Conservation (phyloP, 1,140 invertebrate species). For the Caenorhabditis inopinata region DNA sequence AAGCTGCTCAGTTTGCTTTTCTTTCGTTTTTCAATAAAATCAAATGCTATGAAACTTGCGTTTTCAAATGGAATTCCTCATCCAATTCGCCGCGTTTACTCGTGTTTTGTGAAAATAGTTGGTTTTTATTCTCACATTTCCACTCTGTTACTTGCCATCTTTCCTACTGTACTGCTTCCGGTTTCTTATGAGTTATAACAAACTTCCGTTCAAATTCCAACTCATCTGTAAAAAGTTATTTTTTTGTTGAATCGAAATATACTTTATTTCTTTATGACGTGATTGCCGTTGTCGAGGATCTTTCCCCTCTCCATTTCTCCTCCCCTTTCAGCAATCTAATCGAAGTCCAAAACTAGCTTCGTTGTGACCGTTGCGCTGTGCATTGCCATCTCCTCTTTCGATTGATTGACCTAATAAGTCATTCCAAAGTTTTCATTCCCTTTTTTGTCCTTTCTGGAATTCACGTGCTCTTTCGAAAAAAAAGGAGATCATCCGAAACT, state of each 20-base stretch:
- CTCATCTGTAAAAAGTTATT: slow-evolving; percentile 1
- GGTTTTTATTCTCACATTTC: too few relatives aligned
- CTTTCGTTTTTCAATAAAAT: too few relatives aligned
- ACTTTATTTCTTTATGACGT: not conserved
- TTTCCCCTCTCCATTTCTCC: not conserved
- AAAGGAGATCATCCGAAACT: not conserved
- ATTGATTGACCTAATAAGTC: slow-evolving; percentile 21
- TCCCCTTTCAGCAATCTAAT: not conserved
- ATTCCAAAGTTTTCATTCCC: not conserved
- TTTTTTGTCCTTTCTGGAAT: not conserved
- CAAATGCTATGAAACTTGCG: too few relatives aligned
- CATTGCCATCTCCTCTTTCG: not conserved
- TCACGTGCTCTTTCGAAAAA: not conserved
- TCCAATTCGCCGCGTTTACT: too few relatives aligned
- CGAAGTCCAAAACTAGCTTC: slow-evolving; percentile 6
- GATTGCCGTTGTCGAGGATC: not conserved
- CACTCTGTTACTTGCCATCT: not conserved
- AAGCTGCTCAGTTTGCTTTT: too few relatives aligned
- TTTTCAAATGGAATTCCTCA: too few relatives aligned
- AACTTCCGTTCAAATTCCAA: slow-evolving; percentile 7
- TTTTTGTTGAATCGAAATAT: not conserved
- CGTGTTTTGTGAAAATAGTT: not conserved
- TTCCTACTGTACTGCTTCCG: not conserved
- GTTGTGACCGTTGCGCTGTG: not conserved
- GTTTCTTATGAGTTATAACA: not conserved